phyloP scores from a whole-genome alignment of 1,140 invertebrate species.

The Procambarus clarkii region DNA sequence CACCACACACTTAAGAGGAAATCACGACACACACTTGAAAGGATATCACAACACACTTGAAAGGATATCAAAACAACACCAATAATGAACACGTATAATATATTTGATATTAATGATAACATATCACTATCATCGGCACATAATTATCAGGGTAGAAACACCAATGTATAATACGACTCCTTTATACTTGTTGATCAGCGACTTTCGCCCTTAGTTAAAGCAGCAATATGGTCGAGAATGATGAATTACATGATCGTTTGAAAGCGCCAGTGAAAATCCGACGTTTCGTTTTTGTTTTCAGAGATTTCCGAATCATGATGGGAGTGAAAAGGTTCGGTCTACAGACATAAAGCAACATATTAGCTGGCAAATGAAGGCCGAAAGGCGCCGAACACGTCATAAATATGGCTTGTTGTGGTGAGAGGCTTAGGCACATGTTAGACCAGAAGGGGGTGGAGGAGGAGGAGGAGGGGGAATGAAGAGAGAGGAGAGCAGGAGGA shows the following conservation, averaged over 20 bases:
- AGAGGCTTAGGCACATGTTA: constrained; percentile 67
- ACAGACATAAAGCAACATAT: not conserved
- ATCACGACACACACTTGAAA: no score
- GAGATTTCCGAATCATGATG: no score
- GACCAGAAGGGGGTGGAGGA: constrained; percentile 39
- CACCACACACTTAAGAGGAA: no score
- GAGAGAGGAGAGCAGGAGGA: not conserved
- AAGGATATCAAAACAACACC: constrained; percentile 25
- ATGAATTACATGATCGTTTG: not conserved
- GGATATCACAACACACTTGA: no score
- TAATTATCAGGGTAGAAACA: constrained; percentile 63
- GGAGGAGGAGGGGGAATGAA: not conserved
- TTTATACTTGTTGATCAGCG: constrained; percentile 57
- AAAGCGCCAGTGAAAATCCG: no score
- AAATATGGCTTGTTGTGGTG: constrained; percentile 51
- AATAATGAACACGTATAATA: constrained; percentile 66
- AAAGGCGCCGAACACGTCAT: constrained; percentile 51
- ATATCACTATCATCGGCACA: constrained; percentile 65
- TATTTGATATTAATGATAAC: constrained; percentile 67
- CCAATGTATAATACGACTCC: constrained; percentile 60
- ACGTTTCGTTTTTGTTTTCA: no score
- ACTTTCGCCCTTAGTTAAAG: constrained; percentile 40
- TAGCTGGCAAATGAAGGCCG: constrained; percentile 23
- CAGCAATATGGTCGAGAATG: not conserved
- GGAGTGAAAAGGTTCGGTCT: no score